phyloP scores from a whole-genome alignment of 2,888 invertebrate genomes.

The Cheilosia urbana region DNA sequence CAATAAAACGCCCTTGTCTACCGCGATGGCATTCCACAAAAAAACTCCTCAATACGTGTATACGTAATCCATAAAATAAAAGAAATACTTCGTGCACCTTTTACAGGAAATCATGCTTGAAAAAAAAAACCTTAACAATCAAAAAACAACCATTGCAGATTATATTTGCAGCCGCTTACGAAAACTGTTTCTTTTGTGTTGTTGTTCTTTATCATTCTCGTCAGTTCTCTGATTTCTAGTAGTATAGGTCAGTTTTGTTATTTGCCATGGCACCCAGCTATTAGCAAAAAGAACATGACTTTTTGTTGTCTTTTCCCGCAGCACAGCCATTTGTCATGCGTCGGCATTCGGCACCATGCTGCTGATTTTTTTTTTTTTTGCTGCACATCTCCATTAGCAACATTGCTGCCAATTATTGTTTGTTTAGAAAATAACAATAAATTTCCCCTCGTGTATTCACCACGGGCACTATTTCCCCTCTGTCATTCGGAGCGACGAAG shows the following conservation, averaged over 20 bases:
- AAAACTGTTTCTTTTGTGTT: neutral
- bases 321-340: slow-evolving; percentile 57
- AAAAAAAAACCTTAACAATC: slow-evolving; percentile 9
- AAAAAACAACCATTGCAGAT: slow-evolving; percentile 32
- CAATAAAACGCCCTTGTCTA: too few species aligned
- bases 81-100: neutral
- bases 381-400: slow-evolving; percentile 60
- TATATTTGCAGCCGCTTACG: slow-evolving; percentile 5
- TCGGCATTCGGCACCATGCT: slow-evolving; percentile 26
- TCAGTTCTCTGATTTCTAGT: slow-evolving; percentile 41
- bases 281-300: slow-evolving; percentile 28
- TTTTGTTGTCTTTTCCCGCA: slow-evolving; percentile 23
- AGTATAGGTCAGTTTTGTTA: slow-evolving; percentile 70
- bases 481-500: slow-evolving; percentile 40
- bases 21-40: neutral
- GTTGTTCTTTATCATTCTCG: slow-evolving; percentile 5
- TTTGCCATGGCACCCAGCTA: slow-evolving; percentile 41
- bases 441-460: slow-evolving; percentile 9
- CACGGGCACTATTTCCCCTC: neutral
- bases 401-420: slow-evolving; percentile 49
- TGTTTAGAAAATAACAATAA: slow-evolving; percentile 50
- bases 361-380: neutral
- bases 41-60: neutral
- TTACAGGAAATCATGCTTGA: slow-evolving; percentile 7
- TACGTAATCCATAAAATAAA: neutral